phyloP scores from a whole-genome alignment of 2,113 vertebrate genomes.

The Eulacestoma nigropectus region DNA sequence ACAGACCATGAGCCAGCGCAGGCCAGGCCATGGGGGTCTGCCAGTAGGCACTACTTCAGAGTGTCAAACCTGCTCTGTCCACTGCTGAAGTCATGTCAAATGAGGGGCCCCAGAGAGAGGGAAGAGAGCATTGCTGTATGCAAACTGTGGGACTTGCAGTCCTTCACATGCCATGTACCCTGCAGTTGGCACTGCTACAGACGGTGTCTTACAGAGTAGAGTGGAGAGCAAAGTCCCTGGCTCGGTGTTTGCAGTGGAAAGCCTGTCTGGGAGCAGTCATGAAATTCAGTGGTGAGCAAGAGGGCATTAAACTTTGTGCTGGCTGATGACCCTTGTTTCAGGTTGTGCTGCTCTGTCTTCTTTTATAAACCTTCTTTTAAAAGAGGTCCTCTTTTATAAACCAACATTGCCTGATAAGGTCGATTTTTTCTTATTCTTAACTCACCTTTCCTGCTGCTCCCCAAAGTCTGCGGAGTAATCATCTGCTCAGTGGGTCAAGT shows the following conservation, averaged over 20 bases:
- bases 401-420: background rate
- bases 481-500: background rate
- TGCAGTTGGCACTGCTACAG: background rate
- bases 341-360: background rate
- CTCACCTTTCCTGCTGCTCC: background rate
- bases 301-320: background rate
- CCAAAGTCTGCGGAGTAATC: background rate
- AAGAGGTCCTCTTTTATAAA: background rate
- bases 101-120: background rate
- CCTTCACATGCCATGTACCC: background rate
- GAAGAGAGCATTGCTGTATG: background rate
- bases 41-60: background rate
- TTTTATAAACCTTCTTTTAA: background rate
- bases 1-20: background rate
- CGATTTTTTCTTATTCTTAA: background rate
- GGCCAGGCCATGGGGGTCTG: background rate
- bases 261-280: background rate
- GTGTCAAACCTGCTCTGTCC: background rate
- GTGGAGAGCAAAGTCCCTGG: background rate
- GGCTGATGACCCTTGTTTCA: background rate
- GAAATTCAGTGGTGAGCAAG: background rate
- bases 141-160: background rate
- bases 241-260: background rate
- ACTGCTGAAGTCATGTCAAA: background rate
- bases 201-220: rapidly evolving